Percentiles rank a stretch among this genome's conserved stretches.
Conservation (phyloP, 2,888 invertebrate species). For the Eulithis testata region DNA sequence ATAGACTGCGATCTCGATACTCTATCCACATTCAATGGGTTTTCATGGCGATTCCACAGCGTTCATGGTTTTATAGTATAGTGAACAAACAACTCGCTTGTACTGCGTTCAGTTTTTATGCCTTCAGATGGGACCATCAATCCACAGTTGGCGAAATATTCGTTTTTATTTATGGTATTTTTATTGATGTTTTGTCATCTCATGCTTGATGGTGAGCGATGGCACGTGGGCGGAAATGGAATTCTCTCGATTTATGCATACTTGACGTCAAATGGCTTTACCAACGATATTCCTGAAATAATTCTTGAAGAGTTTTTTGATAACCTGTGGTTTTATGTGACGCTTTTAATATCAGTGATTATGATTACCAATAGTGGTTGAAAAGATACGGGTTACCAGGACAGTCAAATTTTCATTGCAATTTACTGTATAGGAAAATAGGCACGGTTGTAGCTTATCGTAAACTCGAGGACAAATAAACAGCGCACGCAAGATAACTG, state of each 20-base stretch:
- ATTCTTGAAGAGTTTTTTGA: neutral
- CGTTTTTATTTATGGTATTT: constrained; percentile 40
- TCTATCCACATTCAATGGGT: constrained; percentile 37
- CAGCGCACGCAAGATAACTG: constrained; percentile 62
- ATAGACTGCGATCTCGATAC: constrained; percentile 61
- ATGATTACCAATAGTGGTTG: no score
- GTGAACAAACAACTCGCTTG: constrained; percentile 31
- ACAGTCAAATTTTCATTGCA: neutral
- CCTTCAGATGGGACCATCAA: constrained; percentile 38
- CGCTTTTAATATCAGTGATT: neutral
- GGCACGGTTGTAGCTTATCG: constrained; percentile 25
- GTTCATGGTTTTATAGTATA: constrained; percentile 38
- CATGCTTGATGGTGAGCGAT: constrained; percentile 8
- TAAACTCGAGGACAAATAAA: constrained; percentile 36
- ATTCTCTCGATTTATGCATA: constrained; percentile 21
- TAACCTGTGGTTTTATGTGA: neutral
- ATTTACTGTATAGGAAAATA: neutral
- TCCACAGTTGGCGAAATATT: constrained; percentile 38
- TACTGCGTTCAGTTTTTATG: constrained; percentile 28
- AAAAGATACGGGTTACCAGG: neutral
- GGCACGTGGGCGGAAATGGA: constrained; percentile 21
- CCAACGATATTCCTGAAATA: neutral
- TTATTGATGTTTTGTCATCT: constrained; percentile 36
- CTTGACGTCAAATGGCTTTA: constrained; percentile 6
- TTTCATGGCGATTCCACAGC: constrained; percentile 38